Base-by-base conservation (phyloP, 2,797 vertebrate species). In the Melanotaenia maccullochi region DNA sequence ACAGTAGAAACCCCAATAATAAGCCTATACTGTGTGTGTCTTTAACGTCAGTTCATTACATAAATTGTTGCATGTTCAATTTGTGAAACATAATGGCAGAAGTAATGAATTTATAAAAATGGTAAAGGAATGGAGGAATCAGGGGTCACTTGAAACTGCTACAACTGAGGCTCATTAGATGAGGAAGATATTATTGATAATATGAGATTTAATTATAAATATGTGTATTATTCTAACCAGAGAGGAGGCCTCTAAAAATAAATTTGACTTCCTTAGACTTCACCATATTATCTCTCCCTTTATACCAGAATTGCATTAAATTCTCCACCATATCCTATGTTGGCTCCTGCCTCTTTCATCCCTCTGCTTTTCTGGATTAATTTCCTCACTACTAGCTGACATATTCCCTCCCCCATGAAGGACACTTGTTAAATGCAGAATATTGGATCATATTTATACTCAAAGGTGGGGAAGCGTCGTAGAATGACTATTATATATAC, bases 281-380 rank as follows among this genome's bases (percentile, higher is more conserved):
- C 70, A 64, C 12, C 32, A 71, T 49, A 55, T 78, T 76, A 81
- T 78, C 55, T 12, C 66, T 78, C 56, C 66, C 60, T 62, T 72
- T 68, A 51, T 49, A 72, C 16, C 35, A 70, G 49, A 72, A 25
- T 44, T 30, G 56, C 52, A 74, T 65, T 68, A 83, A 81, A 58
- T 67, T 59, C 69, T 70, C 74, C 36, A 38, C 60, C 60, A 68
- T 7, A 44, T 57, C 38, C 38, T 40, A 12, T 40, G 38, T 40
- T 42, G 6, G 36, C 57, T 76, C 63, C 32, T 40, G 13, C 35
- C 24, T 58, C 65, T 71, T 69, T 63, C 35, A 73, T 28, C 54
- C 22, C 18, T 38, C 73, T 67, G 72, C 60, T 71, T 79, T 59
- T 62, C 59, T 76, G 68, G 40, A 69, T 78, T 30, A 11, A 64